phyloP scores from a whole-genome alignment of 2,113 vertebrate genomes.

The Argyrosomus japonicus region DNA sequence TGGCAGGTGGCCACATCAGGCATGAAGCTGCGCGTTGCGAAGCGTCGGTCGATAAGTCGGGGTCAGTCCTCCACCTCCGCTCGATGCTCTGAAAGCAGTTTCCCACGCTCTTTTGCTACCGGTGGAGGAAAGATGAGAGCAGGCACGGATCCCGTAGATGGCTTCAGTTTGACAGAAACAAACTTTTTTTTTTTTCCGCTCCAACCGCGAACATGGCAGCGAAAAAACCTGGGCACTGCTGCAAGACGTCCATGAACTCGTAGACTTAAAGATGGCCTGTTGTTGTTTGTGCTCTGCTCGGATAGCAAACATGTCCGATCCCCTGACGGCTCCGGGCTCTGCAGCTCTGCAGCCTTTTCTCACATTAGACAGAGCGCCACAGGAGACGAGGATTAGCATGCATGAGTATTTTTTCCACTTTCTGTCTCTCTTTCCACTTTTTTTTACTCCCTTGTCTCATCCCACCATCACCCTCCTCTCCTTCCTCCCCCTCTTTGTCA shows the following conservation, averaged over 20 bases:
- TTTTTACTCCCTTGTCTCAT: background rate
- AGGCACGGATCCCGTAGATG: conserved; percentile 27
- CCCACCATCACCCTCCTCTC: conserved; percentile 25
- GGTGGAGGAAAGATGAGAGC: conserved; percentile 55
- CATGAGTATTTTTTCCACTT: conserved; percentile 26
- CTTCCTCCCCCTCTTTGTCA: conserved; percentile 11
- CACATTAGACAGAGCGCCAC: conserved; percentile 28
- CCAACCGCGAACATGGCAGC: background rate
- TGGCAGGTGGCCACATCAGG: conserved; percentile 55
- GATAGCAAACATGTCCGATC: conserved; percentile 39
- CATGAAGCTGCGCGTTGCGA: conserved; percentile 47
- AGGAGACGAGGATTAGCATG: conserved; percentile 64
- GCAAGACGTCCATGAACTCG: conserved; percentile 2
- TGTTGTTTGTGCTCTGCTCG: conserved; percentile 27
- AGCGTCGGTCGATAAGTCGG: conserved; percentile 62
- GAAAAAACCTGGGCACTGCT: conserved; percentile 16
- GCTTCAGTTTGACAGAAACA: conserved; percentile 28
- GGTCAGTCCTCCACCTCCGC: conserved; percentile 68
- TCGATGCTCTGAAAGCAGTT: conserved; percentile 52
- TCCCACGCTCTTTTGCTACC: conserved; percentile 73
- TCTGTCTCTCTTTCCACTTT: conserved; percentile 13
- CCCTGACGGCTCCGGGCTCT: conserved; percentile 30
- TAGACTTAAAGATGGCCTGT: conserved; percentile 18
- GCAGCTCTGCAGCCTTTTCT: conserved; percentile 47
- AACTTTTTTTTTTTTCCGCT: conserved; percentile 13